Evolutionary conservation across 2,113 vertebrate species (phyloP).

Genomic region (Dipodomys merriami): DNA sequence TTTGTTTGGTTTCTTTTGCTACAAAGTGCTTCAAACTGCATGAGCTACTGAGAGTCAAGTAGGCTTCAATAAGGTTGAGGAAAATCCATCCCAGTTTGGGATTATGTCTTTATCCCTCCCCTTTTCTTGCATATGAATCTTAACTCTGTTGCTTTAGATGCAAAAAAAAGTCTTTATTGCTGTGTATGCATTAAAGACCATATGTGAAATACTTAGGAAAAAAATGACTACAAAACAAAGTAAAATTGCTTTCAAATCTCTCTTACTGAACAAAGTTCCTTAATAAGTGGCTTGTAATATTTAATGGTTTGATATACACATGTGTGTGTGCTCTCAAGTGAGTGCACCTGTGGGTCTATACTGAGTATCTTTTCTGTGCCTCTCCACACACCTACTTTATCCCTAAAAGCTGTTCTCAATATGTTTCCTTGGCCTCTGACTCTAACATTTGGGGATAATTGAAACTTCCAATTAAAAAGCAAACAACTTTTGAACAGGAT

Average conservation of each 20-base stretch:
- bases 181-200: neutral
- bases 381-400: neutral
- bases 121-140: neutral
- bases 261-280: too few species aligned
- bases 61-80: neutral
- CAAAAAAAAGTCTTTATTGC: neutral
- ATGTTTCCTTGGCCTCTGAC: neutral
- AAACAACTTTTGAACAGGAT: neutral
- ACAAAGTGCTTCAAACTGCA: neutral
- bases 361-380: neutral
- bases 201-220: neutral
- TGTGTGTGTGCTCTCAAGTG: too few species aligned
- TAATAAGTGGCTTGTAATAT: too few species aligned
- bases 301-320: neutral
- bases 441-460: neutral
- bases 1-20: conserved; percentile 56
- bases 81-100: neutral
- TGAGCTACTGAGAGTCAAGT: neutral
- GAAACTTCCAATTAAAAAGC: neutral
- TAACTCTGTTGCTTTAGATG: neutral
- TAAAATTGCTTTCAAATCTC: neutral
- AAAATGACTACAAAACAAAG: neutral
- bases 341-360: neutral
- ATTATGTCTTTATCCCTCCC: neutral
- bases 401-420: neutral